Evolutionary conservation across 1,140 invertebrate genomes (phyloP).

Genomic region (Oreohelix idahoensis): DNA sequence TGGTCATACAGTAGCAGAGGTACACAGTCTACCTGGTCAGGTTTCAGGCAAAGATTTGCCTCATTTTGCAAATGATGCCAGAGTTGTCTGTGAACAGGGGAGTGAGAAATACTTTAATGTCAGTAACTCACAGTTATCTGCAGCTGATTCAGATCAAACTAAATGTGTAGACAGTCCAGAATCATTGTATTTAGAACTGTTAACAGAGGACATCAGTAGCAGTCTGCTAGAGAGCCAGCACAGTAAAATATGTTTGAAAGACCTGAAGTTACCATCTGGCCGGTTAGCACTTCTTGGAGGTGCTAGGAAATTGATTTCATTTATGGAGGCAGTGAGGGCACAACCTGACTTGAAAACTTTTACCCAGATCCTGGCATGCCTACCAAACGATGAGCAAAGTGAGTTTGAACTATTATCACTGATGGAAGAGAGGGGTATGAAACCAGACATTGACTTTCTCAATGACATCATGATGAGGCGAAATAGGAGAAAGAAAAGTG

Average conservation of each 20-base stretch:
- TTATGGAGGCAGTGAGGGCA: constrained; percentile 81
- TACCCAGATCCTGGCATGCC: constrained; percentile 82
- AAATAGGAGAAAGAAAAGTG: constrained; percentile 79
- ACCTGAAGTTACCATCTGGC: constrained; percentile 43
- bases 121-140: background rate
- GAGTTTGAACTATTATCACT: constrained; percentile 80
- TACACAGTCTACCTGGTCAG: background rate
- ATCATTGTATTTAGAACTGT: background rate
- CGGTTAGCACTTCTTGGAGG: constrained; percentile 86
- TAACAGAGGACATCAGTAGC: background rate
- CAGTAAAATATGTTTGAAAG: constrained; percentile 27
- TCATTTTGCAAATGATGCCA: background rate
- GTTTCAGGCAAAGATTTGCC: background rate
- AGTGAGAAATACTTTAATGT: background rate
- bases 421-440: constrained; percentile 77
- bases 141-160: background rate
- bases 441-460: constrained; percentile 85
- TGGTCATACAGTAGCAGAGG: background rate
- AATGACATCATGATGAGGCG: constrained; percentile 89
- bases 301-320: constrained; percentile 80
- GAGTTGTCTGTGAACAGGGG: background rate
- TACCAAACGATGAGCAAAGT: constrained; percentile 78
- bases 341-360: constrained; percentile 85
- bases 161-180: background rate
- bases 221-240: background rate